Evolutionary conservation across 2,113 vertebrate species (phyloP).

Genomic region (Limanda limanda): DNA sequence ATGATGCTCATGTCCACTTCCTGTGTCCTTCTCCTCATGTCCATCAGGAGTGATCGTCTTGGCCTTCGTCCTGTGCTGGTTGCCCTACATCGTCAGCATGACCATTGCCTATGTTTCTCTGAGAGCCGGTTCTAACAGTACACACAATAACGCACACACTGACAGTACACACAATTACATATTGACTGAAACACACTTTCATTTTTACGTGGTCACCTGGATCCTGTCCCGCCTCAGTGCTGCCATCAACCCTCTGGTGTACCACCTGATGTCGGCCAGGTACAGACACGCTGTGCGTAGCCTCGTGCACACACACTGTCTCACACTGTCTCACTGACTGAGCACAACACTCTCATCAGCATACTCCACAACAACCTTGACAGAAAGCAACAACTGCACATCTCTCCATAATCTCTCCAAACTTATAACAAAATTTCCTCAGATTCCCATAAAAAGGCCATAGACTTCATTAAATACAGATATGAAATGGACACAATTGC

Average conservation of each 20-base stretch:
- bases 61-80: conserved; percentile 84
- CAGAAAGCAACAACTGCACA: no score
- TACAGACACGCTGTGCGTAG: conserved; percentile 77
- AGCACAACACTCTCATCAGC: conserved; percentile 33
- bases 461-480: no score
- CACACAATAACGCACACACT: no score
- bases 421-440: no score
- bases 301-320: conserved; percentile 60
- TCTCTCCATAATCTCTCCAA: no score
- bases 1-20: not conserved
- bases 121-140: conserved; percentile 7
- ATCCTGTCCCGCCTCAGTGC: conserved; percentile 85
- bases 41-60: conserved; percentile 81
- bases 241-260: conserved; percentile 83
- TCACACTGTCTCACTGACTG: conserved; percentile 29
- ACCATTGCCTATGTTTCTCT: conserved; percentile 77
- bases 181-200: not conserved
- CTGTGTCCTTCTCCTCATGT: not conserved
- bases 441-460: no score
- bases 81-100: conserved; percentile 82
- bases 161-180: no score
- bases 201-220: conserved; percentile 71
- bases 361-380: conserved; percentile 64
- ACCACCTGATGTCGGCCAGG: conserved; percentile 84
- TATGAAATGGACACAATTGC: no score